Base-by-base conservation (phyloP, 2,113 vertebrate species). In the Porphyrio hochstetteri region DNA sequence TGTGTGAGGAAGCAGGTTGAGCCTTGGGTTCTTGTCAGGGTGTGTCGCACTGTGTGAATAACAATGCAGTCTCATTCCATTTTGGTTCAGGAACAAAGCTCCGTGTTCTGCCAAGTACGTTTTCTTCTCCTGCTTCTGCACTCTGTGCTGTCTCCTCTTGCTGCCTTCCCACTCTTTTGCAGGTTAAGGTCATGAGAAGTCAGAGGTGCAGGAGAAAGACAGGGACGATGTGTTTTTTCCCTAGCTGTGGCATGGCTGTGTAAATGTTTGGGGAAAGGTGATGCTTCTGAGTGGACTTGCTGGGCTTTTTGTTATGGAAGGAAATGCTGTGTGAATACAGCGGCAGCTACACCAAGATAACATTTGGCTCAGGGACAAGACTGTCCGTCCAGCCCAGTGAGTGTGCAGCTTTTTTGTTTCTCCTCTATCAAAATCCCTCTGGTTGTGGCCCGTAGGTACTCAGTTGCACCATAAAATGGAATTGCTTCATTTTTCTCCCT, bases 21-120 rank as follows among this genome's bases (percentile, higher is more conserved):
- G 15, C 11, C 21, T 48, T 18, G 8, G 16, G 29, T 65, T 88
- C 52, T 50, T 72, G 50, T 50, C 8, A 40, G 28, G 9, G 24
- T 29, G 9, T 40, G 18, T 57, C 65, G 9, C 59, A 81, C 0
- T 74, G 61, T 42, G 69, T 67, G 20, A 52, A 7, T 9, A 33
- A 0, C 11, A 6, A 31, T 2, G 3, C 7, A 31, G 7, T 7
- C 13, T n/a, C n/a, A n/a, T n/a, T 35, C 5, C 69, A 53, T 36
- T 76, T 90, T 38, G 55, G 61, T 10, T 9, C 15, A 52, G 82
- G 82, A 16, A 74, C 8, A 0, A 46, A 55, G 69, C 27, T 84
- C 2, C 48, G 1, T 20, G 21, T 84, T 46, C 21, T 74, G 10
- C 48, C 82, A 55, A 33, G 82, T 84, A 55, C 1, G 24, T 64